Evolutionary conservation across 64 coral and sea anemone species (phyloP), one percentile per base, ranked within the genome.

Genomic region (Astreopora myriophthalma): DNA sequence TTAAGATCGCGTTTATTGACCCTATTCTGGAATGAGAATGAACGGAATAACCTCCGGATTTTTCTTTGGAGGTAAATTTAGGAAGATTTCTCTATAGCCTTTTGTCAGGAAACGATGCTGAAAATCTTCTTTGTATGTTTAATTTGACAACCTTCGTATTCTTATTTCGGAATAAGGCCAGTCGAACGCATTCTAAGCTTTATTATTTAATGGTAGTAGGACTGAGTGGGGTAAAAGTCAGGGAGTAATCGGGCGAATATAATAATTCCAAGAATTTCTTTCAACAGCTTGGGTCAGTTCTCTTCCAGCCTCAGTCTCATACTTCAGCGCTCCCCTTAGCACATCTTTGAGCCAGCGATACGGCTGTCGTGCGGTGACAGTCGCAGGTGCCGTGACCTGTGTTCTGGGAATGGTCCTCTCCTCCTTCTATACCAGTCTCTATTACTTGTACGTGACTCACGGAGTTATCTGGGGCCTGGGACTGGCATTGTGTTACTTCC

Each of bases 161-260:
- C n/a, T n/a, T n/a, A n/a, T n/a, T n/a, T n/a, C n/a, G n/a, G n/a
- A n/a, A n/a, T n/a, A n/a, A n/a, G n/a, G n/a, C n/a, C n/a, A n/a
- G n/a, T n/a, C n/a, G n/a, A n/a, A n/a, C n/a, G n/a, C n/a, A n/a
- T n/a, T n/a, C n/a, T n/a, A n/a, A n/a, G n/a, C n/a, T n/a, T n/a
- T n/a, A 44, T 3, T 44, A 11, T 44, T 44, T 8, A 44, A 44
- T 44, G 40, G 40, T 6, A 44, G 1, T 44, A 44, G 11, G 40
- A 44, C 34, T 31, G 17, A 86, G 83, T 5, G 91, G 81, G n/a
- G 84, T 73, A 26, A 86, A 82, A 87, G 82, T 82, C 78, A 27
- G 5, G n/a, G 10, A 27, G 64, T 11, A 67, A 67, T 44, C 40
- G 40, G 11, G 40, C 11, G 40, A 44, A 8, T 44, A 44, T 8